Evolutionary conservation across 2,888 invertebrate species (phyloP), one percentile per base, ranked within the genome.

Genomic region (Leucophenga montana): DNA sequence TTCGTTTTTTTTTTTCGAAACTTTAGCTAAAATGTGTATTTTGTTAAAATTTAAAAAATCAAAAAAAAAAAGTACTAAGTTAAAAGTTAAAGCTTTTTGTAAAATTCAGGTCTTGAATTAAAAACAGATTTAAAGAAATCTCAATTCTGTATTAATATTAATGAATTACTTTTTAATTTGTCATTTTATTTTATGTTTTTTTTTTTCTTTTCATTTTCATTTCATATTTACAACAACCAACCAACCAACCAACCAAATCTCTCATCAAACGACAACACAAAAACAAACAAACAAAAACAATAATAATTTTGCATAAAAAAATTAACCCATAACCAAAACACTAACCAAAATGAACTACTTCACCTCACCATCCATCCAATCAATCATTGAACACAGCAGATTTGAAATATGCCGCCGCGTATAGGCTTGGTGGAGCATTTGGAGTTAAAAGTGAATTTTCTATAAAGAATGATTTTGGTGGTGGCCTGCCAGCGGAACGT

Each of bases 401-500:
- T 56, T 61, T 77, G 18, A 79, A 78, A 74, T 73, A 74, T 66
- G 75, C 77, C 8, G 4, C 39, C 8, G 4, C 39, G 14, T 18
- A 50, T n/a, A 18, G n/a, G 1, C 5, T n/a, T 50, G 50, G 48
- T 48, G 48, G 50, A n/a, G 9, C 14, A n/a, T 16, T 50, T 50
- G 50, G 50, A n/a, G 50, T 39, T 39, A 39, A 39, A 39, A 39
- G 39, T 39, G 39, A 39, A 39, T 39, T 39, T 5, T 8, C 39
- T 1, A 1, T 39, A 11, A 39, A 50, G 16, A 16, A 71, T 70
- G 80, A 83, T 0, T 16, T 50, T 50, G 50, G 50, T 39, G n/a
- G n/a, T n/a, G n/a, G n/a, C n/a, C 39, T 70, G 75, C 80, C 67
- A 65, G 73, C 72, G 79, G 88, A 89, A 69, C 89, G 90, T 71